Conservation (phyloP, 2,888 invertebrate species). For the Cantharis lateralis region DNA sequence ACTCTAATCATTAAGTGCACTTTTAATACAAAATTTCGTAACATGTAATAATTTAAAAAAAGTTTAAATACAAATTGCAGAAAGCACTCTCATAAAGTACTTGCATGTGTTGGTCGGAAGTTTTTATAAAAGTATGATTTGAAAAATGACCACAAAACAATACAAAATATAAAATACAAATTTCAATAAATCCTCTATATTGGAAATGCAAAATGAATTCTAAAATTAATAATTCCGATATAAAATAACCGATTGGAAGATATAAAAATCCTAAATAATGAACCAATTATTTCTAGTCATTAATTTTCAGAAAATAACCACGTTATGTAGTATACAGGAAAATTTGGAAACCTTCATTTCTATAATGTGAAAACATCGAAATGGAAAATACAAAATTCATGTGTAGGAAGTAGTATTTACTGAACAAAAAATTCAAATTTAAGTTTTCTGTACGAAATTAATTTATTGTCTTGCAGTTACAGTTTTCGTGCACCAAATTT, state of each 20-base stretch:
- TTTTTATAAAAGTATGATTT: not conserved
- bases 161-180: not conserved
- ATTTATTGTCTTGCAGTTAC: too few relatives aligned
- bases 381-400: too few relatives aligned
- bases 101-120: not conserved
- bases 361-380: too few relatives aligned
- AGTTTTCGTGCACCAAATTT: too few relatives aligned
- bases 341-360: too few relatives aligned
- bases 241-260: not conserved
- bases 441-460: too few relatives aligned
- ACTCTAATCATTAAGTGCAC: not conserved
- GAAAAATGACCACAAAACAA: not conserved
- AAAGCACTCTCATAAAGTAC: not conserved
- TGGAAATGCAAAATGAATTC: not conserved
- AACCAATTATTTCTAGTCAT: not conserved
- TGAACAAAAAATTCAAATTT: too few relatives aligned
- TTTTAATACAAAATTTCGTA: not conserved
- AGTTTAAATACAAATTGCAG: not conserved
- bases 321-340: too few relatives aligned
- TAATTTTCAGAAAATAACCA: not conserved
- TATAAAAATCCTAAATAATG: not conserved
- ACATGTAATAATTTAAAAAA: not conserved
- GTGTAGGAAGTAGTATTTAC: too few relatives aligned
- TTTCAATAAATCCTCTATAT: not conserved
- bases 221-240: not conserved